These are phyloP conservation scores for Parthenolecanium corni DNA, from an alignment of 2,888 invertebrate species.

Conservation along the genomic window DNA sequence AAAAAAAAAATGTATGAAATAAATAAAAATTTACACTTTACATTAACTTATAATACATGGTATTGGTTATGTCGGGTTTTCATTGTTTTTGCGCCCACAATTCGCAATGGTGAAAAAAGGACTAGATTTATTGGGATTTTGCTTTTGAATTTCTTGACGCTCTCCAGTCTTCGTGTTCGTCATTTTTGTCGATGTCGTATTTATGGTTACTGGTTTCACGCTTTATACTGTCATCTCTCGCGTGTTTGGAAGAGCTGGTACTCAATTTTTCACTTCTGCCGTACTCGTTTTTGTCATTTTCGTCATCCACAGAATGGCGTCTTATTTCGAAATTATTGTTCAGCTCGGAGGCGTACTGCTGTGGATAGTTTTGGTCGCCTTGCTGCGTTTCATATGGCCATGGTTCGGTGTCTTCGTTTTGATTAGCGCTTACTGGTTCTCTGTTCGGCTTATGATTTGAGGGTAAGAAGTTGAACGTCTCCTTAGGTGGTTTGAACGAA, in stretches of 20 bases:
- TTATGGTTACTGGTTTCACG: not conserved
- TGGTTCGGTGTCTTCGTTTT: not conserved
- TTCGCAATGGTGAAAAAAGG: constrained; percentile 20
- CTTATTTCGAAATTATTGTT: constrained; percentile 22
- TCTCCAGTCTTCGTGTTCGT: constrained; percentile 6
- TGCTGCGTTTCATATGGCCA: not conserved
- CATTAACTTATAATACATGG: constrained; percentile 24
- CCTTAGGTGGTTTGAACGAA: constrained; percentile 28
- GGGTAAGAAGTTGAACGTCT: constrained; percentile 26
- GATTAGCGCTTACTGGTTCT: not conserved
- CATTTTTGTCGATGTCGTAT: not conserved
- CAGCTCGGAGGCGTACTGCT: constrained; percentile 23
- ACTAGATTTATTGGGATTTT: constrained; percentile 21
- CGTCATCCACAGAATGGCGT: constrained; percentile 11
- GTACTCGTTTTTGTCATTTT: not conserved
- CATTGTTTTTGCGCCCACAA: not conserved
- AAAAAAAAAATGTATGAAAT: too few relatives aligned
- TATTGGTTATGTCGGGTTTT: constrained; percentile 18
- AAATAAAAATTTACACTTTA: constrained; percentile 17
- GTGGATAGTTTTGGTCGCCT: constrained; percentile 9
- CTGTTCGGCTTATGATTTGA: constrained; percentile 9
- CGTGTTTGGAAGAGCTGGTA: not conserved
- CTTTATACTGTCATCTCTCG: not conserved
- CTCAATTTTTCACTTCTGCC: not conserved
- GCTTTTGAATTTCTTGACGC: not conserved